Conservation (phyloP, 2,113 vertebrate genomes). For the Pseudonaja textilis region DNA sequence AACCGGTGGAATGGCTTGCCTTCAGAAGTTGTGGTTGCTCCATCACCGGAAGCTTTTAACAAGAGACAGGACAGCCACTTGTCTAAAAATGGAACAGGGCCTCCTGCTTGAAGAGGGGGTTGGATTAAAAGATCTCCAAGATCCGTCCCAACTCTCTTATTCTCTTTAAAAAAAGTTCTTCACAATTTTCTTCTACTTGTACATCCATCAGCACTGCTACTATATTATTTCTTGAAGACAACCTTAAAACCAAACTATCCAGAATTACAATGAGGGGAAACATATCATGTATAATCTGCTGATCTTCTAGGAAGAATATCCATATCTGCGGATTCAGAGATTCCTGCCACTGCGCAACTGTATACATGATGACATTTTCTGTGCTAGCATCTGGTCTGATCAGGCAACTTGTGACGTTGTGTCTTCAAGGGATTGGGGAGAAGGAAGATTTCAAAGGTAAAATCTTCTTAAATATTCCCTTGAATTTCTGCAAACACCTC, state of each 20-base stretch:
- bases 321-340: background rate
- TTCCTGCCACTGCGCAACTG: background rate
- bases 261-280: background rate
- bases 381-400: background rate
- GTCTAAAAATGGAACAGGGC: no score
- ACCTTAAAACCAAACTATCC: background rate
- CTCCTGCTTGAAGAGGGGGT: no score
- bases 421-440: background rate
- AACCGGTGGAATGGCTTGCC: no score
- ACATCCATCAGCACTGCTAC: background rate
- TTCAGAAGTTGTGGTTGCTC: no score
- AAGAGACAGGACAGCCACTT: no score
- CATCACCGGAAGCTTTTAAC: no score
- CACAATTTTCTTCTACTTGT: background rate
- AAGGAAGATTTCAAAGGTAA: background rate
- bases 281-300: background rate
- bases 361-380: background rate
- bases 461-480: background rate
- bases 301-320: background rate
- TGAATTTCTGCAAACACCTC: background rate
- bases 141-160: no score
- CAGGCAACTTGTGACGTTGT: background rate
- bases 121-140: no score
- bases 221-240: background rate
- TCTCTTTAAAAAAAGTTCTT: background rate